A percentile compares a stretch with the other conserved stretches of the same genome.
These are phyloP conservation scores for Turdus rufiventris DNA, from an alignment of 2,113 vertebrate genomes.

Conservation along the genomic window DNA sequence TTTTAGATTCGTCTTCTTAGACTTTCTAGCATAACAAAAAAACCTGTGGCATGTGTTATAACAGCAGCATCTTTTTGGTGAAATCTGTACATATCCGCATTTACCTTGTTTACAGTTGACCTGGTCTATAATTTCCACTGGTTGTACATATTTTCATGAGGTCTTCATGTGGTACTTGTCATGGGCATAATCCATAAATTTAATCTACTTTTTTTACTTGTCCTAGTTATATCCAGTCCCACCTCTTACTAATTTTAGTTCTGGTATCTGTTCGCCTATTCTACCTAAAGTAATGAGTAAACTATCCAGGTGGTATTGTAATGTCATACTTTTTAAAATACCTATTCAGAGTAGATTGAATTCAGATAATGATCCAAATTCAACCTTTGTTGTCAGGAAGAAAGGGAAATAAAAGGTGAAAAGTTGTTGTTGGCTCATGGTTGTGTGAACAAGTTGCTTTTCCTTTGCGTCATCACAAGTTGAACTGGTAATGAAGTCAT, in stretches of 20 bases:
- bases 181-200: background rate
- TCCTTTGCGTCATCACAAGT: background rate
- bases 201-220: background rate
- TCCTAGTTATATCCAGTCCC: background rate
- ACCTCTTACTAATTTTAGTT: background rate
- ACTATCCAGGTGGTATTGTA: background rate
- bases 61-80: background rate
- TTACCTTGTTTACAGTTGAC: background rate
- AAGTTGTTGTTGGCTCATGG: background rate
- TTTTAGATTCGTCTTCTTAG: background rate
- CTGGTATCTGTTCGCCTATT: background rate
- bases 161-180: background rate
- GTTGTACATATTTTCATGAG: background rate
- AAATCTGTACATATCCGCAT: background rate
- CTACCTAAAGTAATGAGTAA: background rate
- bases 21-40: background rate
- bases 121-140: background rate
- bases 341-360: background rate
- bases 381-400: background rate
- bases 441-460: background rate
- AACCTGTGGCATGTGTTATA: background rate
- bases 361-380: background rate
- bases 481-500: background rate
- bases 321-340: background rate
- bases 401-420: background rate